Evolutionary conservation across 2,888 invertebrate species (phyloP).

Genomic region (Agrochola macilenta): DNA sequence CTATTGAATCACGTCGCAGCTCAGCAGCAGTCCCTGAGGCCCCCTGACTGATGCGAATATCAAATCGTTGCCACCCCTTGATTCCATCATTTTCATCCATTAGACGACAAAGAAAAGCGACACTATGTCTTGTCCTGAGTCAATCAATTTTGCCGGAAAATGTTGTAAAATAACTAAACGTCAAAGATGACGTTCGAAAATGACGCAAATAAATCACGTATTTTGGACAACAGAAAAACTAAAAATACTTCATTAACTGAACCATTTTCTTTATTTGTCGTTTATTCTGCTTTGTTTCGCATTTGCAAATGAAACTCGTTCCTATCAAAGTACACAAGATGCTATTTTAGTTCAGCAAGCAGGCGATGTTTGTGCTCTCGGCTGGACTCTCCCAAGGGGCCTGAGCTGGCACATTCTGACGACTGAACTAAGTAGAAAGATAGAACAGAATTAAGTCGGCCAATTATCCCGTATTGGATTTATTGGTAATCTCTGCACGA

Average conservation of each 20-base stretch:
- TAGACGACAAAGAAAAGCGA: constrained; percentile 79
- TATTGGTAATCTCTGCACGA: constrained; percentile 91
- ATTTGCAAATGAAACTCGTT: constrained; percentile 77
- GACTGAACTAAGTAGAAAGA: constrained; percentile 91
- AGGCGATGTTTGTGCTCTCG: constrained; percentile 82
- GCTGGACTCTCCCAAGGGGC: constrained; percentile 88
- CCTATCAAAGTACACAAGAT: constrained; percentile 78
- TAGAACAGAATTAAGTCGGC: constrained; percentile 91
- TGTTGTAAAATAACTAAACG: constrained; percentile 56
- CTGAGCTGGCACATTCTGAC: constrained; percentile 90
- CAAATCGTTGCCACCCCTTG: constrained; percentile 88
- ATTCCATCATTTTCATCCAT: constrained; percentile 86
- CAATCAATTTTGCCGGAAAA: constrained; percentile 69
- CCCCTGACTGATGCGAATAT: constrained; percentile 85
- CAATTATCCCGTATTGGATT: constrained; percentile 91
- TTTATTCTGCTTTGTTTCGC: constrained; percentile 74
- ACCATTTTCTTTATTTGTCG: constrained; percentile 83
- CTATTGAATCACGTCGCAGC: constrained; percentile 84
- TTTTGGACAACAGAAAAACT: constrained; percentile 72
- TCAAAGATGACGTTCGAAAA: constrained; percentile 47
- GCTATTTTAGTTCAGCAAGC: constrained; percentile 81
- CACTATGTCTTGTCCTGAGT: constrained; percentile 78
- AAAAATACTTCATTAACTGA: constrained; percentile 85
- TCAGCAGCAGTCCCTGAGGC: constrained; percentile 80
- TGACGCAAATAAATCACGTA: constrained; percentile 59